Percentiles rank a stretch among this genome's conserved stretches.
These are phyloP conservation scores for Sciurus niger DNA, from an alignment of 2,113 vertebrate species.

Conservation along the genomic window DNA sequence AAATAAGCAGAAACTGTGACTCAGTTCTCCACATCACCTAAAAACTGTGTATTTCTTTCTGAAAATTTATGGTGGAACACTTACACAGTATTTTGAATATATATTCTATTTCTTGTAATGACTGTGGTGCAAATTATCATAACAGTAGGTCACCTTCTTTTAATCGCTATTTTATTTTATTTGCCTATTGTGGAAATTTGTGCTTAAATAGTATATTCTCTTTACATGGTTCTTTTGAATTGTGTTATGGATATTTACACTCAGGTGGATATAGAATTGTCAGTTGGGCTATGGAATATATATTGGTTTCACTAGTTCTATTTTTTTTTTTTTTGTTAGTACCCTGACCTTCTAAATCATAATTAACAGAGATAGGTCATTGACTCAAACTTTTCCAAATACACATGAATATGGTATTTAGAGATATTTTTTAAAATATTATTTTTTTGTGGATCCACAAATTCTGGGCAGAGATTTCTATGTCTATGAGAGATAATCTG, in stretches of 20 bases:
- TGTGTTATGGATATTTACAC: not conserved
- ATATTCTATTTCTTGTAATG: not conserved
- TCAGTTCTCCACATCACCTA: not conserved
- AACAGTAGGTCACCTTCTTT: not conserved
- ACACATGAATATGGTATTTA: not conserved
- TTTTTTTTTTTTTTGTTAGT: not conserved
- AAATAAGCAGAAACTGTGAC: not conserved
- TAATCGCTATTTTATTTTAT: not conserved
- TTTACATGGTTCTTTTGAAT: conserved; percentile 22
- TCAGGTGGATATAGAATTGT: not conserved
- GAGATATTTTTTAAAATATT: not conserved
- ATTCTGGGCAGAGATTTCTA: not conserved
- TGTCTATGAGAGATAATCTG: not conserved
- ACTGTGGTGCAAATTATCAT: not conserved
- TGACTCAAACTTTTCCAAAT: not conserved
- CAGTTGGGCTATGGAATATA: not conserved
- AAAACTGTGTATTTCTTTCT: not conserved
- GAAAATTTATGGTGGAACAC: not conserved
- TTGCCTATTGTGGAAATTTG: not conserved
- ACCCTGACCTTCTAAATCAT: not conserved
- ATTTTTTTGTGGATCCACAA: not conserved
- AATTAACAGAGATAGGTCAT: not conserved
- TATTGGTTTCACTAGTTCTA: not conserved
- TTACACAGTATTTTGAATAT: not conserved
- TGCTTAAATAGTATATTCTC: not conserved